A percentile compares a stretch with the other conserved stretches of the same genome.
Conservation (phyloP, 2,888 invertebrate species). For the Noctua fimbriata region DNA sequence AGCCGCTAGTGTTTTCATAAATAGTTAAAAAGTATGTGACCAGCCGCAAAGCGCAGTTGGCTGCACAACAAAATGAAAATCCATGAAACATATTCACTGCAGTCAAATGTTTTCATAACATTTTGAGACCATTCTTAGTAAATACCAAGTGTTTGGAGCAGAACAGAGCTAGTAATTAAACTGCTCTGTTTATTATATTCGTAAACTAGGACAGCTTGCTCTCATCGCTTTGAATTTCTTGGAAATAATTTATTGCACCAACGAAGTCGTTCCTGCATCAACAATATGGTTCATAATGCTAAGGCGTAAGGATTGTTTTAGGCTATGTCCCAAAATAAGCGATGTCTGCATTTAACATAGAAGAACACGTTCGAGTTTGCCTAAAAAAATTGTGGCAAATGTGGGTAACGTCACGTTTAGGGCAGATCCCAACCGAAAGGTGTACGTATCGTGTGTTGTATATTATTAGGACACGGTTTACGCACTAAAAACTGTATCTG, state of each 20-base stretch:
- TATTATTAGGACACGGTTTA: not conserved
- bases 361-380: not conserved
- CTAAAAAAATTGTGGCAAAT: not conserved
- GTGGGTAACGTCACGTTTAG: not conserved
- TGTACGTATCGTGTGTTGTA: not conserved
- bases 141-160: conserved; percentile 23
- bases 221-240: not conserved
- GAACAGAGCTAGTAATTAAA: conserved; percentile 34
- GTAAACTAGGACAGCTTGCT: conserved; percentile 9
- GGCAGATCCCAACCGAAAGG: not conserved
- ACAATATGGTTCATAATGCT: not conserved
- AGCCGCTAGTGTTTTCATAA: not conserved
- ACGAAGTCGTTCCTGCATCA: not conserved
- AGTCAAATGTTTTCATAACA: conserved; percentile 15
- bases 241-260: conserved; percentile 14
- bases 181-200: conserved; percentile 23
- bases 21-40: not conserved
- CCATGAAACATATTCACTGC: not conserved
- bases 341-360: not conserved
- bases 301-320: not conserved
- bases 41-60: conserved; percentile 6
- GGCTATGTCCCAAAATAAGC: not conserved
- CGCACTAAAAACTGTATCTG: not conserved
- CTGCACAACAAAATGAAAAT: conserved; percentile 3
- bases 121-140: not conserved